phyloP scores from a whole-genome alignment of 1,140 invertebrate species.

The Drosophila pallidifrons region DNA sequence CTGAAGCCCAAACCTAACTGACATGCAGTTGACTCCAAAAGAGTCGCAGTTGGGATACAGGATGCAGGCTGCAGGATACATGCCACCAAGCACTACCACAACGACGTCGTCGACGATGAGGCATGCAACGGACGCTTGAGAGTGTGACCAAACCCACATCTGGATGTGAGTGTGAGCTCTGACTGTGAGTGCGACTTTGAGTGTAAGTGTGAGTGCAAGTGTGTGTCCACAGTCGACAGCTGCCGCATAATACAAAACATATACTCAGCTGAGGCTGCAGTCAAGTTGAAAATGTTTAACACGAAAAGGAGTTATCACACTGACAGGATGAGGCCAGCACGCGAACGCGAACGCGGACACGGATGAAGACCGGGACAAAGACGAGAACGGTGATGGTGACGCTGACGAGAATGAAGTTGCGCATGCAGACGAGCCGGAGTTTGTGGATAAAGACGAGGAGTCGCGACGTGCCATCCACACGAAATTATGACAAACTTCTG shows the following conservation, averaged over 20 bases:
- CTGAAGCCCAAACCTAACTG: slow-evolving; percentile 33
- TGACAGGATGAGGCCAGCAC: slow-evolving; percentile 60
- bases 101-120: slow-evolving; percentile 9
- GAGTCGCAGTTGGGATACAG: slow-evolving; percentile 47
- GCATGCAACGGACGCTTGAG: slow-evolving; percentile 69
- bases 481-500: slow-evolving; percentile 78
- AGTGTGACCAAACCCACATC: slow-evolving; percentile 47
- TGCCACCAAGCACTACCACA: slow-evolving; percentile 23
- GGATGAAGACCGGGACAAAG: slow-evolving; percentile 12
- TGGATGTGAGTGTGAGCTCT: slow-evolving; percentile 22
- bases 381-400: slow-evolving; percentile 12
- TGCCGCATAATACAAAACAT: slow-evolving; percentile 72
- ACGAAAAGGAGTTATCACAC: slow-evolving; percentile 81
- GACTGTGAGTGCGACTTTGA: slow-evolving; percentile 49
- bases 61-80: slow-evolving; percentile 26
- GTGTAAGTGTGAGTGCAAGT: slow-evolving; percentile 26
- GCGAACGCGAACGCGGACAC: slow-evolving; percentile 11
- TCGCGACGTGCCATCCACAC: slow-evolving; percentile 51
- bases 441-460: slow-evolving; percentile 2
- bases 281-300: slow-evolving; percentile 79
- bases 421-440: not conserved
- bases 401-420: slow-evolving; percentile 14
- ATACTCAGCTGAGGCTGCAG: slow-evolving; percentile 48
- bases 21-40: slow-evolving; percentile 79
- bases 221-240: slow-evolving; percentile 64